Evolutionary conservation across 2,888 invertebrate species (phyloP).

Genomic region (Xanthorhoe spadicearia): DNA sequence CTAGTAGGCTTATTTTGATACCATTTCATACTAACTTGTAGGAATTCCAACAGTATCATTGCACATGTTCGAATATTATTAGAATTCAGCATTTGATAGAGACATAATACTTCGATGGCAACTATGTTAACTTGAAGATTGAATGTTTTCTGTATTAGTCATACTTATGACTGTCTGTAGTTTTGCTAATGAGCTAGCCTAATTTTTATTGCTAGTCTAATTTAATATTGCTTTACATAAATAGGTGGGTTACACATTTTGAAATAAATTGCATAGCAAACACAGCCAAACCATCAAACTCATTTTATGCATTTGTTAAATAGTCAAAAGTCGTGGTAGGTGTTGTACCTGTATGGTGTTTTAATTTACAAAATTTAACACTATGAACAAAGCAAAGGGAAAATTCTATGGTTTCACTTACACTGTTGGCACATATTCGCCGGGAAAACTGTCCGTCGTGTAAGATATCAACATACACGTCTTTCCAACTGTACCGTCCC

Average conservation of each 20-base stretch:
- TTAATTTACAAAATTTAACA: not conserved
- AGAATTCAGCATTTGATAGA: too few relatives aligned
- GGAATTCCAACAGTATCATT: too few relatives aligned
- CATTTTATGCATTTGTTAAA: too few relatives aligned
- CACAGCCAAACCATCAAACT: too few relatives aligned
- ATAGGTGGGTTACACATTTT: too few relatives aligned
- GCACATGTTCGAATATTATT: too few relatives aligned
- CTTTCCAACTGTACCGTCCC: conserved; percentile 97
- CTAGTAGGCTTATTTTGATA: too few relatives aligned
- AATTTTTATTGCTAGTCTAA: too few relatives aligned
- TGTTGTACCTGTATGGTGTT: not conserved
- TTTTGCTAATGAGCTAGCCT: not conserved
- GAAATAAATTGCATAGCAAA: too few relatives aligned
- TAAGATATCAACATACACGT: conserved; percentile 97
- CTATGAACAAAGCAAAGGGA: not conserved
- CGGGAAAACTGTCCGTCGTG: conserved; percentile 96
- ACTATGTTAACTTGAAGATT: not conserved
- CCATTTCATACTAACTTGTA: too few relatives aligned
- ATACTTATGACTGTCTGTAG: not conserved
- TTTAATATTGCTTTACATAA: too few relatives aligned
- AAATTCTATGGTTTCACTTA: conserved; percentile 81
- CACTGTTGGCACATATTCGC: conserved; percentile 98
- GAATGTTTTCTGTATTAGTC: not conserved
- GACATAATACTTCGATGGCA: not conserved
- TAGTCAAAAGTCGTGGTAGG: not conserved